Percentiles rank a stretch among this genome's conserved stretches.
Evolutionary conservation across 2,888 invertebrate species (phyloP).

Genomic region (Noctua janthina): DNA sequence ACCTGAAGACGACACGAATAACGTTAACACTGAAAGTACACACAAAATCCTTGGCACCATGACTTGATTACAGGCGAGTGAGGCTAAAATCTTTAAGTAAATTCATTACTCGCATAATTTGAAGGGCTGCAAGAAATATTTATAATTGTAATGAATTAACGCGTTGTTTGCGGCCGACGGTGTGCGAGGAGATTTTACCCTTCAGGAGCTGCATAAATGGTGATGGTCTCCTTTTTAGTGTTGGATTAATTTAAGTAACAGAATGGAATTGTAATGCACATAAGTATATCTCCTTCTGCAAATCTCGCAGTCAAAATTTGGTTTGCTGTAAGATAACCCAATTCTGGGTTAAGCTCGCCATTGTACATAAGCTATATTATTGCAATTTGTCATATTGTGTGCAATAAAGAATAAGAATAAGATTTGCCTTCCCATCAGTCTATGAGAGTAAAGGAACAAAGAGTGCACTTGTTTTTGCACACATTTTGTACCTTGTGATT

Average conservation of each 20-base stretch:
- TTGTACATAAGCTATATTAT: too few species aligned
- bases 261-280: too few species aligned
- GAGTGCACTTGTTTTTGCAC: background rate
- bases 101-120: background rate
- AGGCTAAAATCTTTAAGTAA: background rate
- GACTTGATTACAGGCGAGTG: background rate
- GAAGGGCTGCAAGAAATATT: background rate
- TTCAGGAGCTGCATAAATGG: background rate
- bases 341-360: too few species aligned
- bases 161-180: background rate
- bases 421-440: background rate
- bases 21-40: slow-evolving; percentile 2
- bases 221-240: background rate
- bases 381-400: too few species aligned
- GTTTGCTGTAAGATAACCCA: too few species aligned
- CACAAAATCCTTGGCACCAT: background rate
- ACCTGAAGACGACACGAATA: slow-evolving; percentile 90
- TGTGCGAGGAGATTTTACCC: background rate
- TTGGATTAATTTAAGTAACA: background rate
- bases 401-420: too few species aligned
- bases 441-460: background rate
- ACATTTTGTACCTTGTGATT: background rate
- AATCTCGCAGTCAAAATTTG: too few species aligned
- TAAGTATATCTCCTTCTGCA: too few species aligned
- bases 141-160: background rate